Base-by-base conservation (phyloP, 2,113 vertebrate species). In the Petrocephalus zakoni region DNA sequence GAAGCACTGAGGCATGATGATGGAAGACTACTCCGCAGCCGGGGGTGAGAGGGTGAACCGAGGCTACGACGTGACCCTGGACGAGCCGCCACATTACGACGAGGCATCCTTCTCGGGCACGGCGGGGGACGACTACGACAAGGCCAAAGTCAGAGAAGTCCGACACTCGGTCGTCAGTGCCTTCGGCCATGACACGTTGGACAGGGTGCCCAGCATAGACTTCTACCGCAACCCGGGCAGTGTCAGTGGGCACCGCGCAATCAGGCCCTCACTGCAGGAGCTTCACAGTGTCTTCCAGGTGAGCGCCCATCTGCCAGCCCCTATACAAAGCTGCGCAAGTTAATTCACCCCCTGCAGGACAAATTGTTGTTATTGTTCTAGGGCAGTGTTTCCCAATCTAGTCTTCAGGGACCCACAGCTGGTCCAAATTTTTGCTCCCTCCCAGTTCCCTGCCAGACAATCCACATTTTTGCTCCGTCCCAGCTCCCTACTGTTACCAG, bases 201-300 rank as follows among this genome's bases (percentile, higher is more conserved):
- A 99, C 86, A 96, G 96, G 0, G 94, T 98, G 90, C 98, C 98
- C 56, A 96, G 96, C 92, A 97, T 99, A 9, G 96, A 98, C 93
- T 99, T 98, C 94, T 99, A 99, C 22, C 97, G 98, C 61, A 99
- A 99, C 58, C 96, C 96, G 0, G 97, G 97, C 92, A 99, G 98
- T 0, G 0, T 99, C 91, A 98, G 97, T 2, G 98, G 98, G n/a
- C 95, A 94, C 90, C 96, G 97, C 88, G 92, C 96, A 64, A 95
- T 92, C 90, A 93, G 98, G 84, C 98, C 98, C 5, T 98, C 97
- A 34, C 95, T 99, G 92, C 96, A 97, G 90, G 98, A 99, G 90
- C 97, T 99, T 58, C 98, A 99, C 0, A 95, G 98, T 85, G 96
- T 98, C 56, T 96, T 99, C 89, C 95, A 97, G 97, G 98, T 99